Base-by-base conservation (phyloP, 2,888 invertebrate species). In the Apodemia zela region DNA sequence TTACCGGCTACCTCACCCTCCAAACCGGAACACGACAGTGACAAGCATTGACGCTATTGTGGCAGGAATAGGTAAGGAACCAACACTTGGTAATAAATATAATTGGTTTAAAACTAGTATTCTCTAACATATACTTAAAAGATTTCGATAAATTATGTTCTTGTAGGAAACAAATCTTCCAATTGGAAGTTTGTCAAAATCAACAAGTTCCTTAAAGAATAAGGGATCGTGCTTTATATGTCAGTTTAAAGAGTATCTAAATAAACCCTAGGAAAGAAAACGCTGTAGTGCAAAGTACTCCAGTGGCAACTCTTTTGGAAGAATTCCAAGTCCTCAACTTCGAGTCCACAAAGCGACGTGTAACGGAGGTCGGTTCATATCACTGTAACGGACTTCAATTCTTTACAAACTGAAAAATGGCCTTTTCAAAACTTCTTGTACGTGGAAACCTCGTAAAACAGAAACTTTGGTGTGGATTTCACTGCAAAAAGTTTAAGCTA, bases 321-420 rank as follows among this genome's bases (percentile, higher is more conserved):
- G 51, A 21, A 18, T 54, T 54, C 51, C 51, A 54, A 54, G 51
- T 54, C 51, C 51, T 54, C 21, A 25, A 54, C 29, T 54, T 25
- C 15, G 29, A 29, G 54, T 54, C 25, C 25, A 54, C 54, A 54
- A 54, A 54, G 54, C 54, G 54, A 54, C 54, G 54, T 54, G 54
- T 54, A 25, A 54, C 54, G 8, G 25, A 25, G 25, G 25, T 54
- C 25, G 54, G 21, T 54, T 29, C 54, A 54, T 54, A 54, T 54
- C 15, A 29, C 54, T 54, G 54, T 54, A 54, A 54, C 54, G 25
- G 54, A 54, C 54, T 54, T 54, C 54, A 25, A 54, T 54, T 29
- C 54, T 54, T 54, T 54, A 54, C 15, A 54, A 54, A 25, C 29
- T 29, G 54, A 54, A 54, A 54, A 54, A 54, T 54, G 3, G 15